Conservation (phyloP, 2,888 invertebrate genomes). For the Polyommatus icarus region DNA sequence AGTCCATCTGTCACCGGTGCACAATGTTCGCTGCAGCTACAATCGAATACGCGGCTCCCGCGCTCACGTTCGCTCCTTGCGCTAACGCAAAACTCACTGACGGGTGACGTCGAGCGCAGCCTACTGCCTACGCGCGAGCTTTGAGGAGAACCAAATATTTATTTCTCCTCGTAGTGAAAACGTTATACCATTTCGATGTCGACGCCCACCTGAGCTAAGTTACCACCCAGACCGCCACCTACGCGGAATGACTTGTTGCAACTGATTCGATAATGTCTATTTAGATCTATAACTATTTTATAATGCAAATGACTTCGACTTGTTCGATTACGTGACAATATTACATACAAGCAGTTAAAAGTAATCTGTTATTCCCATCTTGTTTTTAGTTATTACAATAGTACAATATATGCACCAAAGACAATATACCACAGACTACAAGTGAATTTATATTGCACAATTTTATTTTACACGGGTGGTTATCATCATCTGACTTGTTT, state of each 20-base stretch:
- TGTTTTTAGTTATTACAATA: background rate
- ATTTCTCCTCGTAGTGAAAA: conserved; percentile 70
- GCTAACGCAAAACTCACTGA: conserved; percentile 67
- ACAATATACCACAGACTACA: background rate
- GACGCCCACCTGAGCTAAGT: conserved; percentile 66
- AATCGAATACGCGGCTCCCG: conserved; percentile 62
- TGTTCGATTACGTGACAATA: background rate
- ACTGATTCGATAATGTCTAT: conserved; percentile 39
- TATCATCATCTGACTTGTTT: background rate
- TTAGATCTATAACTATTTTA: conserved; percentile 31
- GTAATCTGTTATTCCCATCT: background rate
- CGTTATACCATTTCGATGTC: conserved; percentile 68
- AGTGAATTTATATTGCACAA: background rate
- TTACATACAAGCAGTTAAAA: conserved; percentile 6
- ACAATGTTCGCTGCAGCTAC: conserved; percentile 70
- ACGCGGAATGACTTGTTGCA: conserved; percentile 55
- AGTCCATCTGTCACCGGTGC: conserved; percentile 51
- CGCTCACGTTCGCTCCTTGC: conserved; percentile 60
- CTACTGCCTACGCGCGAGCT: conserved; percentile 51
- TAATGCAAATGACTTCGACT: conserved; percentile 14
- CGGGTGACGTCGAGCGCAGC: conserved; percentile 41
- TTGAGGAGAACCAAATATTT: conserved; percentile 54
- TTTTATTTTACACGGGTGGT: background rate
- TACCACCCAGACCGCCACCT: conserved; percentile 47
- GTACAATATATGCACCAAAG: background rate